A percentile compares a stretch with the other conserved stretches of the same genome.
Conservation (phyloP, 2,888 invertebrate genomes). For the Pristionchus japonicus region DNA sequence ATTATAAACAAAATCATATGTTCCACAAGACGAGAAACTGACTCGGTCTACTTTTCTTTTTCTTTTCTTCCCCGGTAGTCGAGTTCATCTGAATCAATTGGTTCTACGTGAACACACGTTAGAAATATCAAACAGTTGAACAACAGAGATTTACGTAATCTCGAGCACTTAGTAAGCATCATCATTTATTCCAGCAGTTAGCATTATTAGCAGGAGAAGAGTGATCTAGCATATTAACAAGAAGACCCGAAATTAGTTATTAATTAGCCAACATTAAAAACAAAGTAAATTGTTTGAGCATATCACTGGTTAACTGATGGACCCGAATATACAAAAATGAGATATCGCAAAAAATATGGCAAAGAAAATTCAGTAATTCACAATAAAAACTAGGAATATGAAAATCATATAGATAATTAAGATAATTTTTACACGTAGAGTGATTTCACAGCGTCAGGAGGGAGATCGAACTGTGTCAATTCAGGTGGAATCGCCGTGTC, state of each 20-base stretch:
- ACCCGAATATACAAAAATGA: too few species aligned
- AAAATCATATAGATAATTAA: too few species aligned
- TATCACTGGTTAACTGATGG: too few species aligned
- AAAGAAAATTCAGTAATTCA: too few species aligned
- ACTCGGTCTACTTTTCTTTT: background rate
- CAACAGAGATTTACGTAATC: background rate
- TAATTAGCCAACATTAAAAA: background rate
- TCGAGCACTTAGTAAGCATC: background rate
- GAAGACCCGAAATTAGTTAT: background rate
- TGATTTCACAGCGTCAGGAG: background rate
- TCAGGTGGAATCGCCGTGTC: background rate
- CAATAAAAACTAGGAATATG: too few species aligned
- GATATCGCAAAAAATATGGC: too few species aligned
- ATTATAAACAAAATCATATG: background rate
- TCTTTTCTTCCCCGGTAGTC: background rate
- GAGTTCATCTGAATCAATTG: background rate
- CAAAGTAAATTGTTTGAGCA: too few species aligned
- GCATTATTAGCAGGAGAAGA: background rate
- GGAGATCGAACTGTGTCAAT: background rate
- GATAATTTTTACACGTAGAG: background rate
- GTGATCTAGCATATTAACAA: background rate
- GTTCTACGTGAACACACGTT: background rate
- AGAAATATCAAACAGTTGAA: background rate
- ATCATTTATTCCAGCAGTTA: background rate
- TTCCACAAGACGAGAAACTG: too few species aligned